phyloP scores from a whole-genome alignment of 2,888 invertebrate species.

The Geophilus truncorum region DNA sequence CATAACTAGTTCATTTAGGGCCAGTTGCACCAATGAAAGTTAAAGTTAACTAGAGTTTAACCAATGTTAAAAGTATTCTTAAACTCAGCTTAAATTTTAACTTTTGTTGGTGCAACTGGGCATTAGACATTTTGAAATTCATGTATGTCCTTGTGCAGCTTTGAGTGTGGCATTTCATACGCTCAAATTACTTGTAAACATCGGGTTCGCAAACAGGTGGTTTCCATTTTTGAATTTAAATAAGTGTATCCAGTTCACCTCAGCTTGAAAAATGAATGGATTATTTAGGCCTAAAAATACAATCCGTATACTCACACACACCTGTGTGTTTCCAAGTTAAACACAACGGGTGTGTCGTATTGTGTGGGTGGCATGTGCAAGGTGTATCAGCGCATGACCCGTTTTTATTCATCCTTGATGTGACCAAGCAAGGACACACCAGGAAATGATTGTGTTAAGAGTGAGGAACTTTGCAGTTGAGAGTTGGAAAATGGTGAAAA shows the following conservation, averaged over 20 bases:
- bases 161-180: not conserved
- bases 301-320: not conserved
- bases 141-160: too few relatives aligned
- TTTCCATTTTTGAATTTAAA: not conserved
- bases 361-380: not conserved
- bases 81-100: too few relatives aligned
- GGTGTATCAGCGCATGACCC: constrained; percentile 2
- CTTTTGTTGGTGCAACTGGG: too few relatives aligned
- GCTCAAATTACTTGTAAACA: not conserved
- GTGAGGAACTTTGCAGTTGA: not conserved
- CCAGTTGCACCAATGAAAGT: too few relatives aligned
- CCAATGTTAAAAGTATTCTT: too few relatives aligned
- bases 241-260: not conserved
- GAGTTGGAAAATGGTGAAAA: too few relatives aligned
- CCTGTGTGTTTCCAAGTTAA: not conserved
- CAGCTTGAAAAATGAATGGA: not conserved
- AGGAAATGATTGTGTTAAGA: not conserved
- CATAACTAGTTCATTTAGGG: too few relatives aligned
- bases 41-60: too few relatives aligned
- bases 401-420: not conserved
- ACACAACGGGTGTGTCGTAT: not conserved
- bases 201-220: not conserved
- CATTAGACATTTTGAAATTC: too few relatives aligned
- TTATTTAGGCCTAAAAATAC: not conserved
- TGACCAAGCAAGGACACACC: constrained; percentile 24